These are phyloP conservation scores for Stenoptilia bipunctidactyla DNA, from an alignment of 2,888 invertebrate genomes.

Conservation along the genomic window DNA sequence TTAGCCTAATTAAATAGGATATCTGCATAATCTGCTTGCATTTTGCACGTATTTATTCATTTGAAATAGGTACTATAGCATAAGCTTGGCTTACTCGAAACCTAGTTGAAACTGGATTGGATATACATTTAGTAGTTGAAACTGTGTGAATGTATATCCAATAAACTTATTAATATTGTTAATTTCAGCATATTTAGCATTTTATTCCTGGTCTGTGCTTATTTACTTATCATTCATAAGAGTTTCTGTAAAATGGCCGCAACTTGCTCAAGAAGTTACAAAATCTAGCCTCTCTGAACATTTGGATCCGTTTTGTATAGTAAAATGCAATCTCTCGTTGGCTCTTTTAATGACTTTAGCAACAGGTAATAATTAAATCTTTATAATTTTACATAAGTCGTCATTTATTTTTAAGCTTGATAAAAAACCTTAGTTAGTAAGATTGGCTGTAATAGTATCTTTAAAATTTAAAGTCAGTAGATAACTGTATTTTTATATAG, in stretches of 20 bases:
- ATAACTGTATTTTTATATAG: no score
- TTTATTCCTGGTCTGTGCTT: slow-evolving; percentile 21
- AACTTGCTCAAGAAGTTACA: slow-evolving; percentile 23
- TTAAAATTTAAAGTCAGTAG: no score
- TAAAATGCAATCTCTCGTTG: slow-evolving; percentile 23
- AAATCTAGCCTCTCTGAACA: slow-evolving; percentile 26
- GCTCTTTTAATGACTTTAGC: slow-evolving; percentile 20
- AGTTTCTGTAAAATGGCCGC: slow-evolving; percentile 31
- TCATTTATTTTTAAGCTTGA: neutral
- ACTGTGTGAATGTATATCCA: neutral
- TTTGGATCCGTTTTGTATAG: slow-evolving; percentile 20
- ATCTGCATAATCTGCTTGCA: no score
- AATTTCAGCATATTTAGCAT: slow-evolving; percentile 24
- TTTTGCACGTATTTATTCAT: no score
- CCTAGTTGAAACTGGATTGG: neutral
- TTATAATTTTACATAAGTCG: slow-evolving; percentile 10
- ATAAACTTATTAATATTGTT: neutral
- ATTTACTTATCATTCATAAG: slow-evolving; percentile 27
- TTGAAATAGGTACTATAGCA: neutral
- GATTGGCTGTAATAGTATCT: no score
- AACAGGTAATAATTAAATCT: slow-evolving; percentile 20
- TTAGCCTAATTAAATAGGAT: no score
- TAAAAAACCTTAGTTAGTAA: no score
- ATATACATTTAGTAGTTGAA: neutral
- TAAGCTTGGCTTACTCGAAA: neutral